Percentiles rank a stretch among this genome's conserved stretches.
phyloP scores from a whole-genome alignment of 2,113 vertebrate species.

The Dissostichus mawsoni region DNA sequence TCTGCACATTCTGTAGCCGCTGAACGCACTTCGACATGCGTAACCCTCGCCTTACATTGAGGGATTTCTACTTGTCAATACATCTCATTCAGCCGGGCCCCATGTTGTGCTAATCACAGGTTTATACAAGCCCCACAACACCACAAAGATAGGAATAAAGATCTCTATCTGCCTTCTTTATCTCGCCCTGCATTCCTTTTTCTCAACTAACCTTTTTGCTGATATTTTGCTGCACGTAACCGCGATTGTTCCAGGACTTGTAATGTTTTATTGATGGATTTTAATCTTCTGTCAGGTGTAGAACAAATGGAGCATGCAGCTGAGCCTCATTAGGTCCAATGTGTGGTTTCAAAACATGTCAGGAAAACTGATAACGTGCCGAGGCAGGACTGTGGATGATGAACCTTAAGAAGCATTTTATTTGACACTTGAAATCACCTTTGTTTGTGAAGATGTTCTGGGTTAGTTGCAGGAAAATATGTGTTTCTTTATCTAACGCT shows the following conservation, averaged over 20 bases:
- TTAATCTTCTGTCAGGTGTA: slow-evolving; percentile 9
- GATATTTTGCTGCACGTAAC: background rate
- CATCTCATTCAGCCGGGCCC: slow-evolving; percentile 23
- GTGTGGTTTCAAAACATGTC: slow-evolving; percentile 13
- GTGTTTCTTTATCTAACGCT: background rate
- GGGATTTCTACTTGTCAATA: slow-evolving; percentile 39
- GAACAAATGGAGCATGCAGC: background rate
- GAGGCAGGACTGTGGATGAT: slow-evolving; percentile 6
- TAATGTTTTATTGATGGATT: background rate
- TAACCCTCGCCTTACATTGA: background rate
- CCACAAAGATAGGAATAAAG: slow-evolving; percentile 12
- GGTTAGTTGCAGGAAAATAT: background rate
- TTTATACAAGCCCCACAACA: slow-evolving; percentile 54
- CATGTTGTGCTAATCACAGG: slow-evolving; percentile 21
- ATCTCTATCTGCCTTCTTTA: background rate
- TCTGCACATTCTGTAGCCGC: slow-evolving; percentile 44
- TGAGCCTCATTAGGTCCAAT: background rate
- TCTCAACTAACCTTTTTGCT: background rate
- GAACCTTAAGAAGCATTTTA: no score
- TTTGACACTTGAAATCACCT: no score
- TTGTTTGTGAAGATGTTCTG: background rate
- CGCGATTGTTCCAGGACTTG: background rate
- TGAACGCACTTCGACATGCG: slow-evolving; percentile 30
- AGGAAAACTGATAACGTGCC: background rate
- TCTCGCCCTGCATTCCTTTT: no score